Percentiles rank a stretch among this genome's conserved stretches.
Conservation (phyloP, 2,797 vertebrate species). For the Chromobotia macracanthus region DNA sequence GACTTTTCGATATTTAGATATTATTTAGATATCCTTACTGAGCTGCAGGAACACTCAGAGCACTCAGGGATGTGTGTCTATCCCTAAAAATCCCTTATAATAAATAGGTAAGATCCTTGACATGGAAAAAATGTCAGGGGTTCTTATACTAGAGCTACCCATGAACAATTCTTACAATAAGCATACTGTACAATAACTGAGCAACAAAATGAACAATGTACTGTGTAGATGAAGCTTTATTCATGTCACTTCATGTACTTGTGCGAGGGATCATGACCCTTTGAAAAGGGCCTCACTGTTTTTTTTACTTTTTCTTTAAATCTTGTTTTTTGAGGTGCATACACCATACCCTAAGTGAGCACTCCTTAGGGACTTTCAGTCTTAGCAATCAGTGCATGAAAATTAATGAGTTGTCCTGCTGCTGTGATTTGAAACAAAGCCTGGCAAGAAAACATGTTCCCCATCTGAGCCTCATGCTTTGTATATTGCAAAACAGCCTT, state of each 20-base stretch:
- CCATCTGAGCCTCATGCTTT: constrained; percentile 40
- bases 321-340: constrained; percentile 46
- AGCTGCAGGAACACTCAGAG: no score
- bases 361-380: constrained; percentile 34
- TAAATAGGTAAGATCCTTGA: no score
- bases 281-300: constrained; percentile 19
- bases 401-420: constrained; percentile 57
- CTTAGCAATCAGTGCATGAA: constrained; percentile 51
- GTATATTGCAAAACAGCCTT: constrained; percentile 44
- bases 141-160: no score
- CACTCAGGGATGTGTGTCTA: no score
- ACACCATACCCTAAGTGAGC: constrained; percentile 37
- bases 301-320: constrained; percentile 35
- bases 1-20: no score
- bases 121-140: no score
- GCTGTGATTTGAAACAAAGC: constrained; percentile 50
- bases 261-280: constrained; percentile 4
- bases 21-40: no score
- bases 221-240: constrained; percentile 34
- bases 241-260: constrained; percentile 10
- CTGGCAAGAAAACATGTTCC: constrained; percentile 29
- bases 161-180: no score
- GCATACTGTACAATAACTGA: constrained; percentile 13
- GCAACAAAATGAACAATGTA: constrained; percentile 38
- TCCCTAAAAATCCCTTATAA: no score